Base-by-base conservation (phyloP, 1,140 invertebrate genomes). In the Drosophila repleta region DNA sequence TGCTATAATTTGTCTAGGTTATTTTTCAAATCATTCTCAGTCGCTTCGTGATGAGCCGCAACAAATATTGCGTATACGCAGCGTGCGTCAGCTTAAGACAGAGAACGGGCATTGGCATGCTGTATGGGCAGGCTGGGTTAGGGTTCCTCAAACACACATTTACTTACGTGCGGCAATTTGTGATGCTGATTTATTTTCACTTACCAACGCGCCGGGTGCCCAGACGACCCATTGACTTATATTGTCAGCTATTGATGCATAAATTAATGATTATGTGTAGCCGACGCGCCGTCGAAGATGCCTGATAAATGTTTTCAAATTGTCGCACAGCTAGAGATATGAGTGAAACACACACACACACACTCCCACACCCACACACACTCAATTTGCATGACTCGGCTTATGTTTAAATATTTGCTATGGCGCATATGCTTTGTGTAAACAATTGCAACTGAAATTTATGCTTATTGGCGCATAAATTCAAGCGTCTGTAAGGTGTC, bases 191-290 rank as follows among this genome's bases (percentile, higher is more conserved):
- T 87, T 87, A 87, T 88, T 88, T 85, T 85, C 74, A 88, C 83
- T 87, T 72, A 75, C 66, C 64, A 66, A 70, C 51, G 62, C 74
- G 58, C 55, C 74, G 60, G 78, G 55, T 61, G 66, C 69, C 81
- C 74, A 87, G 81, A 83, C 79, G 82, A 88, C 83, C 83, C 79
- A 83, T 83, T 87, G 82, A 87, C 82, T 88, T 87, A 87, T 83
- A 76, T 88, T 87, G 82, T 87, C 82, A 87, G 82, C 79, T 82
- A 87, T 88, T 87, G 82, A 88, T 83, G 83, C 82, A 87, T 87
- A 88, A 87, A 87, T 87, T 88, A 87, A 87, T 87, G 82, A 87
- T 88, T 87, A 82, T 88, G 55, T 79, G 35, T 48, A 49, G 56
- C 52, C 56, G 15, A 15, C 32, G 35, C 39, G 13, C 71, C 65